Conservation (phyloP, 2,888 invertebrate genomes). For the Calameuta idolon region DNA sequence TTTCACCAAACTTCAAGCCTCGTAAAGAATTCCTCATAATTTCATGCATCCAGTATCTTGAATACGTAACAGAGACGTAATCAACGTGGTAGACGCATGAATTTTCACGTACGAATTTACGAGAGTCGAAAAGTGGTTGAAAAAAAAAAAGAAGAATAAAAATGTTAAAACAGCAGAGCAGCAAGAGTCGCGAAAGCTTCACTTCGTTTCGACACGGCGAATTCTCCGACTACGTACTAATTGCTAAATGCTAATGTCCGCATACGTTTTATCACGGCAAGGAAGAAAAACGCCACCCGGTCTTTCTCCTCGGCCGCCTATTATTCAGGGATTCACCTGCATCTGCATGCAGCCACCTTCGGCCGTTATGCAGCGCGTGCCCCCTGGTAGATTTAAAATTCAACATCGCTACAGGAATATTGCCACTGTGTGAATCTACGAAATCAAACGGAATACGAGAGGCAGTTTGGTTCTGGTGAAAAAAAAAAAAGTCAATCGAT, state of each 20-base stretch:
- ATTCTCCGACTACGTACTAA: slow-evolving; percentile 33
- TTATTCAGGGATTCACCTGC: background rate
- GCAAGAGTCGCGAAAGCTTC: background rate
- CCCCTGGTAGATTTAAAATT: background rate
- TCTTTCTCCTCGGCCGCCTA: slow-evolving; percentile 24
- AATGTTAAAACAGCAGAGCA: background rate
- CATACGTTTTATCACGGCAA: slow-evolving; percentile 36
- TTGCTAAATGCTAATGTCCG: slow-evolving; percentile 54
- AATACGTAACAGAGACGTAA: background rate
- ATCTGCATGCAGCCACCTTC: background rate
- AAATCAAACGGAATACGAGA: background rate
- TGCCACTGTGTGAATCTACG: background rate
- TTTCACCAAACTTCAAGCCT: background rate
- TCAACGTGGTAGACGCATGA: background rate
- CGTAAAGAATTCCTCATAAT: background rate
- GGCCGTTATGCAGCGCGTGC: background rate
- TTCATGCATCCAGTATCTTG: background rate
- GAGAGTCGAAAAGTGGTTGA: background rate
- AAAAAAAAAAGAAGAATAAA: background rate
- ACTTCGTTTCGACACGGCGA: background rate
- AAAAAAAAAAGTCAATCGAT: background rate
- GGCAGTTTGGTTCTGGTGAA: background rate
- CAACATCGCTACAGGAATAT: background rate
- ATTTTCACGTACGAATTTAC: background rate
- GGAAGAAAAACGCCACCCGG: slow-evolving; percentile 26